Percentiles rank a stretch among this genome's conserved stretches.
Evolutionary conservation across 1,140 invertebrate genomes (phyloP).

Genomic region (Bombus ignitus): DNA sequence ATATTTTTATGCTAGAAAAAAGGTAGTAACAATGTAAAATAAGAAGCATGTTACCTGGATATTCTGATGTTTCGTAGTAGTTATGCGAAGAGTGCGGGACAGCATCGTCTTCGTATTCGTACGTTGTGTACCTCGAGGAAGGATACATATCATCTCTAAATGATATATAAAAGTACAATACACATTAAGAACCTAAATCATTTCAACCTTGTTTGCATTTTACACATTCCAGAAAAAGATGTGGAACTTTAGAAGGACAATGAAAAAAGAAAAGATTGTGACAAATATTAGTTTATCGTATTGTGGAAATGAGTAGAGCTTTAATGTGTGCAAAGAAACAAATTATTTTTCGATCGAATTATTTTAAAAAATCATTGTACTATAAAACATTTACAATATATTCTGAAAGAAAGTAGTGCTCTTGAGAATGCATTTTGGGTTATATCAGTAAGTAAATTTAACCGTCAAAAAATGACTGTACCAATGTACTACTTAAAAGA

Average conservation of each 20-base stretch:
- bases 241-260: neutral
- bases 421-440: neutral
- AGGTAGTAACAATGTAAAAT: slow-evolving; percentile 15
- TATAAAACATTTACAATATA: slow-evolving; percentile 39
- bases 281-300: neutral
- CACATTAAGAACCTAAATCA: neutral
- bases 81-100: slow-evolving; percentile 78
- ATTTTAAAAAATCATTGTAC: slow-evolving; percentile 25
- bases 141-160: slow-evolving; percentile 75
- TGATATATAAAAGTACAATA: slow-evolving; percentile 43
- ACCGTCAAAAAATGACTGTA: neutral
- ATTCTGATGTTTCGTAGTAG: slow-evolving; percentile 80
- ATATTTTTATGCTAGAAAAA: slow-evolving; percentile 10
- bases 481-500: neutral
- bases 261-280: neutral
- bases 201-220: neutral
- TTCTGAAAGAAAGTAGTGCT: neutral
- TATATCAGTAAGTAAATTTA: neutral
- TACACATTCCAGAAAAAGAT: neutral
- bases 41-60: slow-evolving; percentile 76
- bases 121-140: slow-evolving; percentile 74
- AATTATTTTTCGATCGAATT: neutral
- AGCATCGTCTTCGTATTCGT: slow-evolving; percentile 80
- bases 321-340: neutral
- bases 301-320: neutral